Percentiles rank a stretch among this genome's conserved stretches.
Evolutionary conservation across 2,797 vertebrate species (phyloP).

Genomic region (Urosaurus nigricauda): DNA sequence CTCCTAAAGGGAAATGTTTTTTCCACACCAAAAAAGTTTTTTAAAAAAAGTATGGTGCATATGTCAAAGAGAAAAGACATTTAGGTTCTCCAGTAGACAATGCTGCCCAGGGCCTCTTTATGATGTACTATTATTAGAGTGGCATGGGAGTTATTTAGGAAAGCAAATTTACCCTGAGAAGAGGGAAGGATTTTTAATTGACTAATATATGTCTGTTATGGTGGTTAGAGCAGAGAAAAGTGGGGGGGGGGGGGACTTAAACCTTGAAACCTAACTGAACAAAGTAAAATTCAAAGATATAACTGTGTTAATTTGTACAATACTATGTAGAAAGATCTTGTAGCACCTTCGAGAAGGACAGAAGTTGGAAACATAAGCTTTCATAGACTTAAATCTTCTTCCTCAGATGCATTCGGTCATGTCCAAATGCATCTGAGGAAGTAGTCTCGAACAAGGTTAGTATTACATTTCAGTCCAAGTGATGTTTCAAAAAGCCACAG

Average conservation of each 20-base stretch:
- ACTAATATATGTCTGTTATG: background rate
- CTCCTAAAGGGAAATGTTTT: background rate
- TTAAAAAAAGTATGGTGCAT: background rate
- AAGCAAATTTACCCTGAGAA: background rate
- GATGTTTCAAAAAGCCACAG: background rate
- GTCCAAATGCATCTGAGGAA: no score
- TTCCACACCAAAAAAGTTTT: background rate
- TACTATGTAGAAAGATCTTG: no score
- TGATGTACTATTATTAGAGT: background rate
- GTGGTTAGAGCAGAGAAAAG: background rate
- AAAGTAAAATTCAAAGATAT: background rate
- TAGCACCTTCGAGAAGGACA: no score
- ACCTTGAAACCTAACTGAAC: background rate
- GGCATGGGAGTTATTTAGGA: background rate
- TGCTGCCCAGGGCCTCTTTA: background rate
- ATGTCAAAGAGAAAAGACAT: conserved; percentile 2
- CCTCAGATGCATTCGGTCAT: no score
- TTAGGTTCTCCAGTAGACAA: background rate
- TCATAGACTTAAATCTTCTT: no score
- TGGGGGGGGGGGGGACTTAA: background rate
- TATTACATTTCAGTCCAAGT: background rate
- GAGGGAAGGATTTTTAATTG: conserved; percentile 1
- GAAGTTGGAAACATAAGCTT: no score
- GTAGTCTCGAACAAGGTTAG: background rate
- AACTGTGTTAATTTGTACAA: no score